Base-by-base conservation (phyloP, 2,888 invertebrate species). In the Clanis bilineata region DNA sequence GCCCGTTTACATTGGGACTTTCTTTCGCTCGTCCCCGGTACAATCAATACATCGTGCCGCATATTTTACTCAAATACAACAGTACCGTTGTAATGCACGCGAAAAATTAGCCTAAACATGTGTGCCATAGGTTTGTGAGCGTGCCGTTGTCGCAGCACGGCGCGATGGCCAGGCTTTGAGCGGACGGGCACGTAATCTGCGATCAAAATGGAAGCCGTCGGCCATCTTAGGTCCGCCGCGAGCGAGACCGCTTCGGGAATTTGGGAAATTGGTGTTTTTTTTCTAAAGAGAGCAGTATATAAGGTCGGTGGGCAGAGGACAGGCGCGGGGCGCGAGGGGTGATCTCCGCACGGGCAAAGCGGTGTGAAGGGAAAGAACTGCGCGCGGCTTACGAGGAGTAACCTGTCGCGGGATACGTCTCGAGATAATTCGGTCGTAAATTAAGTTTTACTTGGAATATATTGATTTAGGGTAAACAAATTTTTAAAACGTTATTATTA, bases 241-340 rank as follows among this genome's bases (percentile, higher is more conserved):
- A 86, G 90, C 86, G 91, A 85, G 86, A 80, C 87, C 86, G 87
- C 86, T 85, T 82, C 85, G 90, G 88, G 90, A 88, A 89, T 90
- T 90, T 91, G 88, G 90, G 90, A 90, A 91, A 90, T 90, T 90
- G 89, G 89, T 90, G 88, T 89, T 90, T 91, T 85, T 91, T 90
- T 87, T 91, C 88, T 89, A 90, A 90, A 92, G 90, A 90, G 90
- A 90, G 90, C 90, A 90, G 88, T 92, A 89, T 90, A 90, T 89
- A 90, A 88, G 90, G 88, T 87, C 85, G 88, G 88, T 87, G 85
- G 88, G 86, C 85, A 85, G 86, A 83, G 86, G 85, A 85, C 85
- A 82, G 83, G 32, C 28, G 51, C 51, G 77, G 80, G 68, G 68
- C 74, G 72, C 71, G 79, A 72, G 71, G 85, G 87, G 84, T 76